Base-by-base conservation (phyloP, 2,113 vertebrate species). In the Ceratotherium simum region DNA sequence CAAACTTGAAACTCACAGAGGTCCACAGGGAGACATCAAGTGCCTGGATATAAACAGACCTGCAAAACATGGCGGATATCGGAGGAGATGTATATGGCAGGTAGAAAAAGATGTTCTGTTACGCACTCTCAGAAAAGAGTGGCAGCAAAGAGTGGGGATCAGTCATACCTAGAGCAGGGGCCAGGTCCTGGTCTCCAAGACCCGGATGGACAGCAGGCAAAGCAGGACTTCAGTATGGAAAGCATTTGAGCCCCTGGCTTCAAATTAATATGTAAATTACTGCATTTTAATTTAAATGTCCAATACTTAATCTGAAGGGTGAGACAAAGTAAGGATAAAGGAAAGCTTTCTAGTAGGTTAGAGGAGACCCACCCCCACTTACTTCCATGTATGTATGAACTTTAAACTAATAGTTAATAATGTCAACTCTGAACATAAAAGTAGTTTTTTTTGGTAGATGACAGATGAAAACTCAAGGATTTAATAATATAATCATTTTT, bases 1-100 rank as follows among this genome's bases (percentile, higher is more conserved):
- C 51, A 81, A 65, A 94, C 88, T 2, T 95, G 91, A 97, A 96
- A 58, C 42, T 96, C 4, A 17, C 16, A 16, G 33, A 73, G 58
- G 20, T 86, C 56, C 39, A 48, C 1, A 33, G 8, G 27, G 17
- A 70, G 27, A 65, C 56, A 56, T 92, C n/a, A 48, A 75, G 51
- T 72, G 3, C 36, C 17, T 73, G 10, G 25, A 64, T 86, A 64
- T 17, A 82, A 84, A 88, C 2, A 62, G 2, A 78, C 6, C 23
- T 39, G 2, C 6, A 54, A 67, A 46, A n/a, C 13, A 33, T 31
- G 31, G 56, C 9, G 83, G 6, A 39, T 11, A 25, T 51, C 25
- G 60, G 60, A 91, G 13, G 18, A 82, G 8, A 29, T 51, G 4
- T 65, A 39, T 5, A 21, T 8, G 8, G 23, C 6, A 60, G 5